Conservation (phyloP, 2,888 invertebrate genomes). For the Aphrophora alni region DNA sequence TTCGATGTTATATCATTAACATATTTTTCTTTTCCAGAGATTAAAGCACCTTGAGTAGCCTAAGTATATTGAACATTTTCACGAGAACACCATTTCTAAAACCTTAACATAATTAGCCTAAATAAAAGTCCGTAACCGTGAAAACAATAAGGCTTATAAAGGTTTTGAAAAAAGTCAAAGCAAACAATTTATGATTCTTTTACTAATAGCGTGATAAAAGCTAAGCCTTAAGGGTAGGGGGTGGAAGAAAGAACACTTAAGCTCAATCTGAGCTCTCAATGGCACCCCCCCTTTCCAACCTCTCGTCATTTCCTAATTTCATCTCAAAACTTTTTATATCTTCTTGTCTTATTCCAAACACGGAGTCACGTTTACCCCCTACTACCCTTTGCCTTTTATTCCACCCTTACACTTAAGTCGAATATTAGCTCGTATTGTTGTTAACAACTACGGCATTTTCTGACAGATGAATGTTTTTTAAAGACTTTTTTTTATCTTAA, state of each 20-base stretch:
- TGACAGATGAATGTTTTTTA: neutral
- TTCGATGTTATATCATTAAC: too few species aligned
- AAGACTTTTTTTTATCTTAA: neutral
- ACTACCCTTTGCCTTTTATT: too few species aligned
- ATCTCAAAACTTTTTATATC: neutral
- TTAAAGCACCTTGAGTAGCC: too few species aligned
- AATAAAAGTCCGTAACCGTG: neutral
- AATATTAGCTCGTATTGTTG: neutral
- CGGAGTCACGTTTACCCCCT: neutral
- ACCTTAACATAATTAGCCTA: neutral
- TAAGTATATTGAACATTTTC: too few species aligned
- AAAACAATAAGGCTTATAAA: conserved; percentile 1
- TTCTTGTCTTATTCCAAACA: conserved; percentile 1
- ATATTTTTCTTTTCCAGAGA: too few species aligned
- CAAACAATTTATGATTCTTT: neutral
- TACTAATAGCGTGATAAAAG: neutral
- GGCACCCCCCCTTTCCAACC: too few species aligned
- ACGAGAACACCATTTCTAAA: too few species aligned
- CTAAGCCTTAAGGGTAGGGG: neutral
- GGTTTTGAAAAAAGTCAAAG: neutral
- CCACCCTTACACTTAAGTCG: neutral
- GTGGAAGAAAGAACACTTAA: neutral
- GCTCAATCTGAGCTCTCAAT: neutral
- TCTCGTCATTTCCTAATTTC: conserved; percentile 9
- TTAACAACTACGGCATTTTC: neutral